These are phyloP conservation scores for Actinernus sp. DNA, from an alignment of 92 coral and sea anemone genomes.

Conservation along the genomic window DNA sequence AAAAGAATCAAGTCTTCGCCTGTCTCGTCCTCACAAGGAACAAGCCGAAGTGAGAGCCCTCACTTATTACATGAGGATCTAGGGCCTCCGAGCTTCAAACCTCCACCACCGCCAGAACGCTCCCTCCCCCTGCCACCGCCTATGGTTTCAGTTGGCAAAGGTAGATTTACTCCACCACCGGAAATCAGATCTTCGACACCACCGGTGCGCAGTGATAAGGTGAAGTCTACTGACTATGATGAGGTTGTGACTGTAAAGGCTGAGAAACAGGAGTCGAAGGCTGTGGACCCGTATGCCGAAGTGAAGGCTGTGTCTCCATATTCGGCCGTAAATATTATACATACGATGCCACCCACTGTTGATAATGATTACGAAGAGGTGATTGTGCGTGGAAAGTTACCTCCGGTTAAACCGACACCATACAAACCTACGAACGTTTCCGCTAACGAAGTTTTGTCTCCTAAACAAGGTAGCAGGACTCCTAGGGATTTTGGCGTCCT, in stretches of 20 bases:
- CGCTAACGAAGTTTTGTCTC: not conserved
- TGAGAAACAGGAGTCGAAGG: not conserved
- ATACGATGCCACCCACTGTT: not conserved
- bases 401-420: slow-evolving; percentile 17
- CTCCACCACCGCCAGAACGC: slow-evolving; percentile 21
- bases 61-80: not conserved
- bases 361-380: slow-evolving; percentile 43
- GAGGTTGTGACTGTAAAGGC: not conserved
- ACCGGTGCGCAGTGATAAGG: too few relatives aligned
- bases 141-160: not conserved
- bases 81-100: slow-evolving; percentile 25
- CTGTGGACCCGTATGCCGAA: not conserved
- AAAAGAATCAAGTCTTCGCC: slow-evolving; percentile 47
- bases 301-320: slow-evolving; percentile 5
- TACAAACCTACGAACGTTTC: not conserved
- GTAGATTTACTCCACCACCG: slow-evolving; percentile 22
- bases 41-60: not conserved
- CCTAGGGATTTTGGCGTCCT: too few relatives aligned
- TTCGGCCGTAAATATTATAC: slow-evolving; percentile 24
- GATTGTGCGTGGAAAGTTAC: slow-evolving; percentile 1
- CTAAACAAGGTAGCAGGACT: too few relatives aligned
- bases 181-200: too few relatives aligned
- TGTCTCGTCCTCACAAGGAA: not conserved
- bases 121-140: not conserved
- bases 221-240: not conserved